Evolutionary conservation across 2,113 vertebrate genomes (phyloP), one percentile per base, ranked within the genome.

Genomic region (Chascanopsetta lugubris): DNA sequence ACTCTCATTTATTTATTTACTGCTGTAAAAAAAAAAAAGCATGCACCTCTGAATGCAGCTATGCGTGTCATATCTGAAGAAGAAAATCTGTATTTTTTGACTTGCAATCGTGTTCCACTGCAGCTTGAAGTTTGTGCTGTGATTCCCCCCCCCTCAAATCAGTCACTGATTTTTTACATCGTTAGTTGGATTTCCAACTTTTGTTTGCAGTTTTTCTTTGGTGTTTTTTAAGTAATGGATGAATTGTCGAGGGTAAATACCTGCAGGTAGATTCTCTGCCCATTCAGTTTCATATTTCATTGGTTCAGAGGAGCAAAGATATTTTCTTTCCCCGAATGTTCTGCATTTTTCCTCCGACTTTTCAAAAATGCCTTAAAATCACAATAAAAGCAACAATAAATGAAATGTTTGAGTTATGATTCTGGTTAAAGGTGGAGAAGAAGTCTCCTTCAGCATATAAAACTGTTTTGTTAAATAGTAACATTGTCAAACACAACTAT

Each of bases 381-480:
- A 51, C 58, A 85, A 85, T 77, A 79, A 87, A 87, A 57, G 34
- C 51, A 63, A 50, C 6, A 55, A 13, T 1, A 47, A 70, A 34
- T n/a, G 0, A 9, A 58, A 50, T 29, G 13, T 6, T 20, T 45
- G 15, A 55, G n/a, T n/a, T n/a, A n/a, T n/a, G n/a, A n/a, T n/a
- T n/a, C n/a, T n/a, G n/a, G n/a, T n/a, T n/a, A n/a, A n/a, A n/a
- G n/a, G n/a, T n/a, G n/a, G n/a, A n/a, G n/a, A n/a, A n/a, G n/a
- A n/a, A n/a, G n/a, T n/a, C 20, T 7, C 38, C 25, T 1, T 66
- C 32, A 26, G n/a, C n/a, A n/a, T n/a, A n/a, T n/a, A n/a, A n/a
- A n/a, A n/a, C n/a, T n/a, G n/a, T n/a, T n/a, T n/a, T n/a, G n/a
- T n/a, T n/a, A n/a, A n/a, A n/a, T n/a, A n/a, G n/a, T n/a, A n/a